Conservation (phyloP, 2,888 invertebrate species). For the Acleris sparsana region DNA sequence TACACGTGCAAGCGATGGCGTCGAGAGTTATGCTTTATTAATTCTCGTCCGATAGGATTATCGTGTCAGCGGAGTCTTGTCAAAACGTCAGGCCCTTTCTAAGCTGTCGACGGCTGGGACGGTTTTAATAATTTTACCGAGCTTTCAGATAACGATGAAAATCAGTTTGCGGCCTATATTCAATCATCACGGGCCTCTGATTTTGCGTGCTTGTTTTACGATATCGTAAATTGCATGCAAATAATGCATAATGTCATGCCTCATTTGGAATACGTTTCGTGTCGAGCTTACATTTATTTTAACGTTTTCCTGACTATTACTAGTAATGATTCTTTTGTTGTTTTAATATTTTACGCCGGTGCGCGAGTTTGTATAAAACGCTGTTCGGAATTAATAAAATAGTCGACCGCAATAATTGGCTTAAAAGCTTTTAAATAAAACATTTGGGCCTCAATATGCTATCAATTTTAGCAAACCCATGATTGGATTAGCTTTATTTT, state of each 20-base stretch:
- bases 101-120: constrained; percentile 13
- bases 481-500: no score
- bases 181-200: constrained; percentile 8
- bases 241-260: constrained; percentile 15
- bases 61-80: constrained; percentile 29
- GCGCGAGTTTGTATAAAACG: no score
- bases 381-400: no score
- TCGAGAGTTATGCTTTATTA: constrained; percentile 49
- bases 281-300: neutral
- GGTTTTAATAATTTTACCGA: constrained; percentile 14
- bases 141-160: constrained; percentile 4
- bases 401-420: no score
- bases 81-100: constrained; percentile 27
- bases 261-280: constrained; percentile 1
- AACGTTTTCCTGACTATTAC: no score
- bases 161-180: constrained; percentile 7
- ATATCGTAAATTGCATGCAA: constrained; percentile 25
- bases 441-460: no score
- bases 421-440: no score
- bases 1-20: constrained; percentile 59
- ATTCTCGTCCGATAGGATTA: constrained; percentile 38
- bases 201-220: constrained; percentile 18
- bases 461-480: no score
- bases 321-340: no score
- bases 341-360: no score